These are phyloP conservation scores for Bovichtus diacanthus DNA, from an alignment of 2,797 vertebrate genomes.

Conservation along the genomic window DNA sequence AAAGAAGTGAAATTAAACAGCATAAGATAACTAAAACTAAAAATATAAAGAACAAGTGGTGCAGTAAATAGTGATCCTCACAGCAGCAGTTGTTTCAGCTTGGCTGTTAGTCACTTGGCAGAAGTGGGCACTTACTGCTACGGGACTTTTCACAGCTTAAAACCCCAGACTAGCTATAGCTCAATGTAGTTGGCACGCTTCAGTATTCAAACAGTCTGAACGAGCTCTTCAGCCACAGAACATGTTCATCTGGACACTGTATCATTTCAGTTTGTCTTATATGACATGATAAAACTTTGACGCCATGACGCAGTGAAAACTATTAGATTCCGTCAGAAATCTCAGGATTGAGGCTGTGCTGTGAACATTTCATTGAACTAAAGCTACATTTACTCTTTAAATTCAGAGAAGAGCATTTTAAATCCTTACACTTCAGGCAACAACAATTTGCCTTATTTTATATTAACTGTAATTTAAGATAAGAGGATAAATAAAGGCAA, in stretches of 20 bases:
- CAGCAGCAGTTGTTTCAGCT: not conserved
- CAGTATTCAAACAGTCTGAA: slow-evolving; percentile 1
- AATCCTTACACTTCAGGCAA: slow-evolving; percentile 24
- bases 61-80: slow-evolving; percentile 3
- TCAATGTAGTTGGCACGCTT: not conserved
- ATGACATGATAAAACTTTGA: not conserved
- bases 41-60: not conserved
- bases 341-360: not conserved
- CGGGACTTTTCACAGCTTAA: not conserved
- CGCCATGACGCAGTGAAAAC: not conserved
- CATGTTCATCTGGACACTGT: not conserved
- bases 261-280: slow-evolving; percentile 4
- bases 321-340: slow-evolving; percentile 13
- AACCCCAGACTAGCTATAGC: slow-evolving; percentile 9
- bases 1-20: not conserved
- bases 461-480: slow-evolving; percentile 51
- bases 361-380: slow-evolving; percentile 1
- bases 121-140: slow-evolving; percentile 3
- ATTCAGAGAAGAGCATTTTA: slow-evolving; percentile 29
- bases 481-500: slow-evolving; percentile 45
- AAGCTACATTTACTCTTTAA: not conserved
- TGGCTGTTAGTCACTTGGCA: slow-evolving; percentile 1
- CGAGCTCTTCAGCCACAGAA: not conserved
- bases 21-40: not conserved
- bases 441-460: slow-evolving; percentile 32